Evolutionary conservation across 2,888 invertebrate genomes (phyloP), one percentile per base, ranked within the genome.

Genomic region (Ochropleura leucogaster): DNA sequence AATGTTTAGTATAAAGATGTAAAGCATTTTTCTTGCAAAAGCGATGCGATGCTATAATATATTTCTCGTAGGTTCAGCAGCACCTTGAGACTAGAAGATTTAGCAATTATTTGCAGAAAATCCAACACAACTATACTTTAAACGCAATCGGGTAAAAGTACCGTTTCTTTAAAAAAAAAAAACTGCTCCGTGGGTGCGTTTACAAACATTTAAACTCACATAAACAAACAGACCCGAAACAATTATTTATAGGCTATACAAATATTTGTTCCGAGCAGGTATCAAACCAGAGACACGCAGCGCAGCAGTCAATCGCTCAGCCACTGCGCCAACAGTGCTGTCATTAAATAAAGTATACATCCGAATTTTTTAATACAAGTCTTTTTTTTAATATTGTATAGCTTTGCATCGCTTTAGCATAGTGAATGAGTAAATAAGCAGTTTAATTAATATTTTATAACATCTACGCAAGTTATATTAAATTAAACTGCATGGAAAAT

Each of bases 21-120:
- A 72, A 81, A 85, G 74, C 66, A 57, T 68, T 60, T 72, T 12
- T 57, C 16, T 44, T 77, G 42, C n/a, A 1, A 42, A 71, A 75
- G 79, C 79, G 74, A 81, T 76, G 72, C 70, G 70, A 74, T 65
- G n/a, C 44, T 66, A 68, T 30, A 53, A 9, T 16, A 7, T 14
- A 1, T 16, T 14, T n/a, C 53, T 68, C n/a, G 42, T 47, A 10
- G 6, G 7, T 16, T 67, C 30, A 67, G 30, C 51, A 77, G 81
- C 77, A 80, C 77, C 68, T 68, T 46, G 18, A n/a, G 68, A 74
- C 75, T 74, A 74, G 68, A 74, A 42, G 20, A 73, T 73, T 78
- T 57, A 57, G 20, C n/a, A n/a, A 47, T 42, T 42, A 42, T 44
- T n/a, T 47, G 14, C 42, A 47, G 47, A 20, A 42, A 42, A 68